Conservation (phyloP, 2,888 invertebrate species). For the Cotesia congregata region DNA sequence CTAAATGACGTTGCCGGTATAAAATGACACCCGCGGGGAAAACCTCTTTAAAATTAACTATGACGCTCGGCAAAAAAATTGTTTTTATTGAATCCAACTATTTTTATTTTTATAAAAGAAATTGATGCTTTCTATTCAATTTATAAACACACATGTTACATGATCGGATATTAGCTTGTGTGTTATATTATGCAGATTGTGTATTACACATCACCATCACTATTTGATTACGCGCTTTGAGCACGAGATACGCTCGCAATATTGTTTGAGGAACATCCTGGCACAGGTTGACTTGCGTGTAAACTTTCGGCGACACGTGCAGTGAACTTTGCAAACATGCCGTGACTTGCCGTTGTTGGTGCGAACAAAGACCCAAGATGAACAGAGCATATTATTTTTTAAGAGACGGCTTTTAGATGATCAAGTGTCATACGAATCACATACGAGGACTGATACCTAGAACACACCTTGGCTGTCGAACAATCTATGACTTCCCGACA, state of each 20-base stretch:
- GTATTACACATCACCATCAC: neutral
- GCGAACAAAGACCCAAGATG: conserved; percentile 50
- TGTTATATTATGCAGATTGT: neutral
- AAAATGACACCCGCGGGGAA: conserved; percentile 38
- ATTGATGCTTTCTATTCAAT: too few species aligned
- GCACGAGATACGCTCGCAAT: conserved; percentile 2
- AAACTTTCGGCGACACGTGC: conserved; percentile 53
- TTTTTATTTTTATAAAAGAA: too few species aligned
- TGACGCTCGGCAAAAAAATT: too few species aligned
- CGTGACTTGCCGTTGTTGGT: conserved; percentile 60
- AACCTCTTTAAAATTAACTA: conserved; percentile 16
- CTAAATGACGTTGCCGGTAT: conserved; percentile 21
- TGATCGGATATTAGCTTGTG: too few species aligned
- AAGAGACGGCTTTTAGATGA: neutral
- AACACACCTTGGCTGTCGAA: too few species aligned
- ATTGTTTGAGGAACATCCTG: conserved; percentile 51
- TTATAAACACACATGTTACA: too few species aligned
- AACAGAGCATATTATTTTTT: too few species aligned
- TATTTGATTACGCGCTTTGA: neutral
- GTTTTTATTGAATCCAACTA: too few species aligned
- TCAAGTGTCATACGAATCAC: neutral
- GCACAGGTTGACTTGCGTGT: conserved; percentile 54
- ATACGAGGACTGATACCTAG: too few species aligned
- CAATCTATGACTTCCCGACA: too few species aligned
- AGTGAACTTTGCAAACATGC: conserved; percentile 58